Base-by-base conservation (phyloP, 2,113 vertebrate genomes). In the Spheniscus mendiculus region DNA sequence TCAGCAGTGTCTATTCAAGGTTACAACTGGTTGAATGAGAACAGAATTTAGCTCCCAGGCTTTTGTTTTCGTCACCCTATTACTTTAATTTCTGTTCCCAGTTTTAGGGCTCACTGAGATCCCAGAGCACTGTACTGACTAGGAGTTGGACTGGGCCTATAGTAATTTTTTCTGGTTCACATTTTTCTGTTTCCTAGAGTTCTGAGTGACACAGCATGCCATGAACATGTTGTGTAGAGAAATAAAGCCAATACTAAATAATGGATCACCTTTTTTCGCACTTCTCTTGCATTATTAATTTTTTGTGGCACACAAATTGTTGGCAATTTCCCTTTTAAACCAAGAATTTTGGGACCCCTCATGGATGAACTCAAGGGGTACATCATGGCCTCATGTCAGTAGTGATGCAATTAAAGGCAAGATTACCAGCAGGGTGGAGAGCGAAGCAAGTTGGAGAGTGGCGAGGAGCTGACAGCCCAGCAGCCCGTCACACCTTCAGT, bases 191-290 rank as follows among this genome's bases (percentile, higher is more conserved):
- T 96, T 63, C 83, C 55, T 71, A 61, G 69, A 78, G 81, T 70
- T 93, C 84, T 6, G 15, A 80, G 66, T 83, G 82, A 79, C 72
- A 55, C 66, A 88, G 83, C 83, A 65, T 32, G 86, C 70, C 20
- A 4, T 80, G 84, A 69, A 88, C 26, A 32, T 26, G 27, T 14
- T 67, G 85, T 27, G 80, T 82, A 59, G 88, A 71, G 80, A 80
- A 95, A 88, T 90, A 92, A 93, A 96, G 88, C 3, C 53, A 55
- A 82, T 67, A 59, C 66, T 93, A 93, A 96, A 83, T 94, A 96
- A 94, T 69, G 74, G 81, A 95, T 83, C 38, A 22, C 42, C 50
- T 53, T 81, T 96, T 92, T 93, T 65, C 58, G 16, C 44, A 38
- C 61, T 94, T 93, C 87, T 91, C 89, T 93, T 32, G 34, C 40